Conservation (phyloP, 2,113 vertebrate genomes). For the Myotis yumanensis region DNA sequence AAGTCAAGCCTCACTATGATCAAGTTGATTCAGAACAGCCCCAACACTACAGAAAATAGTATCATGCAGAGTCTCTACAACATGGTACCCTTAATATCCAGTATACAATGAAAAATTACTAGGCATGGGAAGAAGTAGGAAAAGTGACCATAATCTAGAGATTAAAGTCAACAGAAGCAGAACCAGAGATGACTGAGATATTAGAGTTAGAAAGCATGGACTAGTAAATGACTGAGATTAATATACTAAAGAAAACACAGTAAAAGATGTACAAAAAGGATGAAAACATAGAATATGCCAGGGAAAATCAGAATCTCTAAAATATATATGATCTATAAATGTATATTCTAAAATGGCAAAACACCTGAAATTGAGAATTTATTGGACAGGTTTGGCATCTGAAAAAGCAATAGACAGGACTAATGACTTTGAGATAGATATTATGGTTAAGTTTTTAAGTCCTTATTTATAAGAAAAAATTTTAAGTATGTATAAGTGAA, state of each 20-base stretch:
- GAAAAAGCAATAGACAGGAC: neutral
- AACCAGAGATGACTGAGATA: accelerated
- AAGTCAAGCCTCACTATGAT: neutral
- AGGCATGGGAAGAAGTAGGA: neutral
- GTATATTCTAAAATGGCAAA: neutral
- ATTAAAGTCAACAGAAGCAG: neutral
- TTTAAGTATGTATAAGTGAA: neutral
- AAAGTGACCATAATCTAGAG: neutral
- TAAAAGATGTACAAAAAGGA: neutral
- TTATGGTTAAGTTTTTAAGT: neutral
- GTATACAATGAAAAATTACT: neutral
- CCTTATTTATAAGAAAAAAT: neutral
- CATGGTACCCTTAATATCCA: neutral
- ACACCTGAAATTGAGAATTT: neutral
- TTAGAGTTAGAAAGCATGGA: neutral
- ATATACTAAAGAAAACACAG: neutral
- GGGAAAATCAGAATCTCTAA: neutral
- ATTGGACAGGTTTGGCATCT: neutral
- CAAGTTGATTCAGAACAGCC: neutral
- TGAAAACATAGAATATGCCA: neutral
- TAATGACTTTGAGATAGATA: neutral
- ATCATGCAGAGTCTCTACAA: neutral
- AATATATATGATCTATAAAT: neutral
- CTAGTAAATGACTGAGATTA: neutral
- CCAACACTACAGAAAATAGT: neutral